Base-by-base conservation (phyloP, 2,888 invertebrate species). In the Pseudeuparius sepicola region DNA sequence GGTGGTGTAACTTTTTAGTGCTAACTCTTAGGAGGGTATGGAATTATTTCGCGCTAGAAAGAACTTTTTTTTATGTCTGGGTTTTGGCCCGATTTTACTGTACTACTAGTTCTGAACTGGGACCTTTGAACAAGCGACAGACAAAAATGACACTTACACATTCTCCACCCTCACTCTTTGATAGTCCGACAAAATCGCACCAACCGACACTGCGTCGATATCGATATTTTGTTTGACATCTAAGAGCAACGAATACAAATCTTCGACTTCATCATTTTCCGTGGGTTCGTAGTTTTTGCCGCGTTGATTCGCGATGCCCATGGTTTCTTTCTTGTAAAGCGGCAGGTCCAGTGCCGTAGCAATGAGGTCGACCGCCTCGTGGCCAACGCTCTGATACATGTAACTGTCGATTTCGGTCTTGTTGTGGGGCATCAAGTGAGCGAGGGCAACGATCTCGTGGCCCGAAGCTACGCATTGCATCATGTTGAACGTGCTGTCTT, bases 381-480 rank as follows among this genome's bases (percentile, higher is more conserved):
- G 89, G 1, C 97, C 98, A 35, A 98, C 97, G 31, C 94, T 94
- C 70, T 99, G 98, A 60, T 96, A 98, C 98, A 99, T 99, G 59
- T 88, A 97, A 43, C 61, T 61, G 41, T 61, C 60, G 18, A 61
- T 55, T 48, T 63, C 70, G 78, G 87, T 86, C 75, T 76, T 79
- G 62, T 70, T 78, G 60, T 73, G 72, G 42, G 94, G 97, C 66
- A 80, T 78, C 51, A 99, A 73, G 70, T 98, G 97, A 48, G 94
- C 97, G 57, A 99, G 68, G 23, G 94, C 97, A 36, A 96, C 88
- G 52, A 99, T 83, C 51, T 82, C 73, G 66, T 98, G 97, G 32
- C 96, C 96, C 58, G 92, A 88, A 49, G 84, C 83, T 47, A 92
- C 78, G 67, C 94, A 96, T 70, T 94, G 89, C 83, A 97, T 83